Evolutionary conservation across 2,888 invertebrate genomes (phyloP).

Genomic region (Ptilodon capucinus): DNA sequence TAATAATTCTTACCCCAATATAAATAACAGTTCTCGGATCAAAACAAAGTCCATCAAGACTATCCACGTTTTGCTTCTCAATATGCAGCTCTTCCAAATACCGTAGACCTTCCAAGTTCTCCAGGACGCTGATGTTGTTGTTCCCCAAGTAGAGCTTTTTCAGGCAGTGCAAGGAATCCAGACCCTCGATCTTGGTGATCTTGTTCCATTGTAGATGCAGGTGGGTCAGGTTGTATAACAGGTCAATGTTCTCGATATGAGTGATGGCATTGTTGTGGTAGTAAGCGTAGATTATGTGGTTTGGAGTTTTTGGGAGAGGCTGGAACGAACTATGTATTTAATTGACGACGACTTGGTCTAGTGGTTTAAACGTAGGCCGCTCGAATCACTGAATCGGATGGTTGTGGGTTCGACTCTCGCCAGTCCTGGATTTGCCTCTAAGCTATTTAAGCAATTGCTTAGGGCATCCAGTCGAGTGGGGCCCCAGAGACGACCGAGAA

Average conservation of each 20-base stretch:
- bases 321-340: slow-evolving; percentile 45
- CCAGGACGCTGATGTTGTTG: slow-evolving; percentile 86
- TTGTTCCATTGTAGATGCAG: slow-evolving; percentile 90
- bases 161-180: slow-evolving; percentile 84
- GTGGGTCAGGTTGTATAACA: slow-evolving; percentile 85
- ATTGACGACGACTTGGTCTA: too few relatives aligned
- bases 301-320: slow-evolving; percentile 62
- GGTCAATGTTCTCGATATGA: slow-evolving; percentile 87
- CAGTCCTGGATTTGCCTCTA: too few relatives aligned
- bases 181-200: slow-evolving; percentile 86
- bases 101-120: slow-evolving; percentile 84
- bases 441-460: too few relatives aligned
- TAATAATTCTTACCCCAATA: slow-evolving; percentile 76
- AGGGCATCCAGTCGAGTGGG: too few relatives aligned
- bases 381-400: too few relatives aligned
- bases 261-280: slow-evolving; percentile 91
- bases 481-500: too few relatives aligned
- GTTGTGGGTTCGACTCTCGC: too few relatives aligned
- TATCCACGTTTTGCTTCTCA: slow-evolving; percentile 84
- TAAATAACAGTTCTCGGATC: slow-evolving; percentile 84
- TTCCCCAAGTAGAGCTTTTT: slow-evolving; percentile 90
- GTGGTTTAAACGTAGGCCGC: too few relatives aligned
- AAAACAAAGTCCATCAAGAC: slow-evolving; percentile 84
- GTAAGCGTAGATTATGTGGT: slow-evolving; percentile 85
- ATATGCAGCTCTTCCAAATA: slow-evolving; percentile 86